phyloP scores from a whole-genome alignment of 2,797 vertebrate species.

The Neosalanx taihuensis region DNA sequence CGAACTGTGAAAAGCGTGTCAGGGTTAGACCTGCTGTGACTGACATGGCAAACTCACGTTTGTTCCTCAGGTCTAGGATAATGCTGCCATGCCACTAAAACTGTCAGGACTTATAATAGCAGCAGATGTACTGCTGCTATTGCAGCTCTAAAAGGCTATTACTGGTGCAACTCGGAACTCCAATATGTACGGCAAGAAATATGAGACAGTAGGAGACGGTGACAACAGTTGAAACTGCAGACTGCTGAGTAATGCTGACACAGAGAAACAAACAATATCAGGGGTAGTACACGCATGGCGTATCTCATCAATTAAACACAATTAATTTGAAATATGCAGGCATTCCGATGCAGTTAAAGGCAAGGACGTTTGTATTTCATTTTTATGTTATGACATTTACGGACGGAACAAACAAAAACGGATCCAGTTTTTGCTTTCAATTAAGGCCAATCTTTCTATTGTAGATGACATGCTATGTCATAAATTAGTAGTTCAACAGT shows the following conservation, averaged over 20 bases:
- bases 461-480: not conserved
- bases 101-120: conserved; percentile 56
- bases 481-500: not conserved
- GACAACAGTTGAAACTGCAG: conserved; percentile 18
- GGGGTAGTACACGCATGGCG: too few relatives aligned
- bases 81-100: conserved; percentile 61
- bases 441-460: too few relatives aligned
- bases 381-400: too few relatives aligned
- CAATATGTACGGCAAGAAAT: conserved; percentile 29
- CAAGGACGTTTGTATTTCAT: too few relatives aligned
- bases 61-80: conserved; percentile 51
- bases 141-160: conserved; percentile 53
- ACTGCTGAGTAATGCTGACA: conserved; percentile 28
- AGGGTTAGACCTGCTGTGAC: conserved; percentile 33
- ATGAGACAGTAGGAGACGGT: conserved; percentile 19
- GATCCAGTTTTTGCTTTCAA: too few relatives aligned
- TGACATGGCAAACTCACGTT: conserved; percentile 49
- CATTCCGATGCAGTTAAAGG: too few relatives aligned
- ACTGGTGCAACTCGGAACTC: conserved; percentile 43
- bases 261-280: conserved; percentile 13
- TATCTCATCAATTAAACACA: too few relatives aligned
- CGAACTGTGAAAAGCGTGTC: conserved; percentile 44
- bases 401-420: too few relatives aligned
- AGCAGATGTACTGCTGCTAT: conserved; percentile 54
- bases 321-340: too few relatives aligned